Conservation (phyloP, 2,888 invertebrate species). For the Oasisia sp. region DNA sequence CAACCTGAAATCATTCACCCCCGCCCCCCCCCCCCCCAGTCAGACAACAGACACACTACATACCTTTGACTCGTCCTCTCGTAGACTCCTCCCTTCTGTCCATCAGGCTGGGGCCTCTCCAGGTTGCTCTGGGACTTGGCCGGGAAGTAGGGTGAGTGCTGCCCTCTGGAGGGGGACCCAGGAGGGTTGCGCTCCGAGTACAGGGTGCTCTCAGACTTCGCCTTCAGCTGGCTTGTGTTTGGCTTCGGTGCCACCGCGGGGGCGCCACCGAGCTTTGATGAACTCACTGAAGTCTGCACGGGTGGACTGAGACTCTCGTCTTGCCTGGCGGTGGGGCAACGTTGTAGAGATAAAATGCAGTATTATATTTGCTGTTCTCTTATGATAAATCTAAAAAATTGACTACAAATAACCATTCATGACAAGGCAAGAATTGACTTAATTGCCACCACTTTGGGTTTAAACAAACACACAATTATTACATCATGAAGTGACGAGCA, state of each 20-base stretch:
- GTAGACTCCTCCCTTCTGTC: slow-evolving; percentile 55
- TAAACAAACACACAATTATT: too few relatives aligned
- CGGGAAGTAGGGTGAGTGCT: slow-evolving; percentile 22
- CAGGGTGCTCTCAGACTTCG: slow-evolving; percentile 39
- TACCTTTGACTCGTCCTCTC: slow-evolving; percentile 51
- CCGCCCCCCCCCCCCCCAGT: too few relatives aligned
- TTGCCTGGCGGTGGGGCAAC: background rate
- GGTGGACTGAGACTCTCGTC: background rate
- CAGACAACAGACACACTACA: background rate
- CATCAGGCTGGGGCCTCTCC: slow-evolving; percentile 46
- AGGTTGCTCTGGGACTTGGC: slow-evolving; percentile 27
- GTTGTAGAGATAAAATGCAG: background rate
- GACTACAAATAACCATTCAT: background rate
- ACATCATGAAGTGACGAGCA: too few relatives aligned
- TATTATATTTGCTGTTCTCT: background rate
- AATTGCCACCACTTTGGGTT: too few relatives aligned
- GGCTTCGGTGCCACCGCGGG: background rate
- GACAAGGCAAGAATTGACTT: background rate
- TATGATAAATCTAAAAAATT: background rate
- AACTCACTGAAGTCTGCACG: background rate
- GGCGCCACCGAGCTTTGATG: background rate
- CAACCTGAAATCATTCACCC: background rate
- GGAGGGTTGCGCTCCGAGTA: slow-evolving; percentile 27
- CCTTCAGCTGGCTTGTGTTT: slow-evolving; percentile 28
- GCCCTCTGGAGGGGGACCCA: background rate